phyloP scores from a whole-genome alignment of 2,113 vertebrate species.

The Hemiprocne comata region DNA sequence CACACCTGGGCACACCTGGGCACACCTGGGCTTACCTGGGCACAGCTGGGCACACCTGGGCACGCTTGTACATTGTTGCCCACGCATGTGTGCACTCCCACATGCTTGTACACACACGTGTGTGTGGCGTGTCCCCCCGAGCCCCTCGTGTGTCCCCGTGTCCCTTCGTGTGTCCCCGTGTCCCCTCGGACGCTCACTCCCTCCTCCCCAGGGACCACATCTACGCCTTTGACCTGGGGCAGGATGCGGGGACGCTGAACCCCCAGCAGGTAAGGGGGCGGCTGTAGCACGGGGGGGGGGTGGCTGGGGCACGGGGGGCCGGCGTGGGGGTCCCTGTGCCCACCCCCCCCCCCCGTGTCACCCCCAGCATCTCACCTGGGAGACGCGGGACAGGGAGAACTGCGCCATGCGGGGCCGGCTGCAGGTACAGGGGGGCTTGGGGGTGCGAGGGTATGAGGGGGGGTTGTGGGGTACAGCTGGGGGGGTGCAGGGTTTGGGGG shows the following conservation, averaged over 20 bases:
- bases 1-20: background rate
- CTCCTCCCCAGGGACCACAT: constrained; percentile 85
- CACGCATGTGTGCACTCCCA: too few species aligned
- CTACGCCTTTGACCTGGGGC: constrained; percentile 86
- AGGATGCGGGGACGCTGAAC: constrained; percentile 80
- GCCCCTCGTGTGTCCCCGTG: too few species aligned
- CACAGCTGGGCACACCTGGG: background rate
- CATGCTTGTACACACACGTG: background rate
- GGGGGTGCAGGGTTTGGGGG: too few species aligned
- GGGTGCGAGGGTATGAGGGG: background rate
- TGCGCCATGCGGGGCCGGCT: constrained; percentile 75
- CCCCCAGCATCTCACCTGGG: constrained; percentile 71
- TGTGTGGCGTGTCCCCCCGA: too few species aligned
- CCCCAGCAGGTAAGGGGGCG: constrained; percentile 82
- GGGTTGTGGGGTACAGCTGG: too few species aligned
- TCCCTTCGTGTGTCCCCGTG: background rate
- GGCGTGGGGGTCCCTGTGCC: background rate
- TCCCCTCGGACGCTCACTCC: background rate
- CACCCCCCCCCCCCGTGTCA: background rate
- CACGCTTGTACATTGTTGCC: background rate
- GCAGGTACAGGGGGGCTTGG: background rate
- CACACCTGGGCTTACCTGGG: background rate
- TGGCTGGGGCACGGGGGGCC: fast-evolving
- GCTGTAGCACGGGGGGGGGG: background rate
- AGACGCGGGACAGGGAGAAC: constrained; percentile 69